These are phyloP conservation scores for Cyrtonyx montezumae DNA, from an alignment of 2,113 vertebrate species.

Conservation along the genomic window DNA sequence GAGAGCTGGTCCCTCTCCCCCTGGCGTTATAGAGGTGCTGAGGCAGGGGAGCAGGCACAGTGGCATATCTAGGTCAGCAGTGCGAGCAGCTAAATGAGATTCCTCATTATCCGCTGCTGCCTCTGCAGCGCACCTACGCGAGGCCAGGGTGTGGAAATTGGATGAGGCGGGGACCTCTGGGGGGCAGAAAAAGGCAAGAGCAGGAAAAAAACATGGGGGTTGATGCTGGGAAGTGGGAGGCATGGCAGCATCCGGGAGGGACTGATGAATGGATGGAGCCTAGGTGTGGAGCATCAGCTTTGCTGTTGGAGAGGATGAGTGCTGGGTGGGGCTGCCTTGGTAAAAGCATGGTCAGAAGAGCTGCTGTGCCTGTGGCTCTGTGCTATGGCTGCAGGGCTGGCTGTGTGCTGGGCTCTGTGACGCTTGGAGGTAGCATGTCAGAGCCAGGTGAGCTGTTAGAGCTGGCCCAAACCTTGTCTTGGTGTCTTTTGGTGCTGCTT, in stretches of 20 bases:
- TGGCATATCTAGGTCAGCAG: constrained; percentile 24
- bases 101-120: background rate
- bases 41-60: background rate
- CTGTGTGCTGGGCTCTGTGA: fast-evolving
- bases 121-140: background rate
- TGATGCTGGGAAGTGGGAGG: background rate
- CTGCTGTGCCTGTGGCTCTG: fast-evolving
- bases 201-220: background rate
- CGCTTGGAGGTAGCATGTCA: fast-evolving
- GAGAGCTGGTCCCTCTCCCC: fast-evolving
- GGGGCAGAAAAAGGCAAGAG: background rate
- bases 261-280: background rate
- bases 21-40: fast-evolving
- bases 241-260: fast-evolving
- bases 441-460: background rate
- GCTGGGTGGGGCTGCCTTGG: background rate
- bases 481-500: background rate
- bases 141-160: fast-evolving
- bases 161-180: background rate
- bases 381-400: background rate
- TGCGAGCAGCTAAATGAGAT: background rate
- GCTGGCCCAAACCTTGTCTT: background rate
- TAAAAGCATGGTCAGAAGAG: background rate
- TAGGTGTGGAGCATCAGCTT: background rate
- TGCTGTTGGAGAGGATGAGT: background rate